phyloP scores from a whole-genome alignment of 2,797 vertebrate species.

The Eleutherodactylus coqui region DNA sequence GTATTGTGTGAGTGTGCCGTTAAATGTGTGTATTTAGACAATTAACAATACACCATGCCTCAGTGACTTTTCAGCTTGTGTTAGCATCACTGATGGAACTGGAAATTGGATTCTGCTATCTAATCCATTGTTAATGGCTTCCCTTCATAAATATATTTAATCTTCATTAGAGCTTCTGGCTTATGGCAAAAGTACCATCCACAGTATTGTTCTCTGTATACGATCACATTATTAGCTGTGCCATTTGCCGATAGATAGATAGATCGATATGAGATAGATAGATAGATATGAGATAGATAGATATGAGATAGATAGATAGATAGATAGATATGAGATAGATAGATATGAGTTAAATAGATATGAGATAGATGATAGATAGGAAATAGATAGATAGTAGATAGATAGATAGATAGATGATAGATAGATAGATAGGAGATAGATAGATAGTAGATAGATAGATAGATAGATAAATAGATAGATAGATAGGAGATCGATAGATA shows the following conservation, averaged over 20 bases:
- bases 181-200: constrained; percentile 70
- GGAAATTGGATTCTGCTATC: constrained; percentile 74
- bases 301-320: too few species aligned
- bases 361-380: too few species aligned
- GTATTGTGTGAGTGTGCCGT: constrained; percentile 16
- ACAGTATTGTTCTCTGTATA: constrained; percentile 67
- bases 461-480: too few species aligned
- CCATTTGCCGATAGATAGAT: constrained; percentile 42
- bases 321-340: too few species aligned
- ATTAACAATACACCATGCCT: constrained; percentile 67
- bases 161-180: constrained; percentile 71
- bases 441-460: too few species aligned
- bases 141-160: constrained; percentile 73
- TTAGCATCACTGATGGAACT: constrained; percentile 70
- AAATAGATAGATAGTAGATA: too few species aligned
- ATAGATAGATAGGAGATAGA: too few species aligned
- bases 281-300: not conserved
- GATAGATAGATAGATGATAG: too few species aligned
- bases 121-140: constrained; percentile 76
- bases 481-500: too few species aligned
- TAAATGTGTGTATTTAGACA: constrained; percentile 57
- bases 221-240: constrained; percentile 67
- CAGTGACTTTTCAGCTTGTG: constrained; percentile 66
- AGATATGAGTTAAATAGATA: too few species aligned
- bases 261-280: not conserved